These are phyloP conservation scores for Sphaerophoria rueppellii DNA, from an alignment of 2,888 invertebrate species.

Conservation along the genomic window DNA sequence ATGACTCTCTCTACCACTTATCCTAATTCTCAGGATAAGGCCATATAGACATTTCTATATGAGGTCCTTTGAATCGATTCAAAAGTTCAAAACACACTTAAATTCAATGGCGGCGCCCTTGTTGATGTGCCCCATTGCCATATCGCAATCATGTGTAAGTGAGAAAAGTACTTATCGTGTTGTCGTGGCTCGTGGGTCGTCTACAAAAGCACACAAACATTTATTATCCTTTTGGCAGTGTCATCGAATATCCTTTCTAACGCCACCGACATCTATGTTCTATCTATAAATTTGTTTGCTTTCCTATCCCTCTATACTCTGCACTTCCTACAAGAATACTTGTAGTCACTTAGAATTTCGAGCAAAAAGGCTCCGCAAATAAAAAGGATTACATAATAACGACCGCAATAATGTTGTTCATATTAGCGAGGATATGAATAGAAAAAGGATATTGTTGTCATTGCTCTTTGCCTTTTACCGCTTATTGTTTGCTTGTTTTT, in stretches of 20 bases:
- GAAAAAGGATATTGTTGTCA: conserved; percentile 44
- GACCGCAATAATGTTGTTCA: conserved; percentile 57
- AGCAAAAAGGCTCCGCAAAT: conserved; percentile 28
- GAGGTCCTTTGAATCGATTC: too few species aligned
- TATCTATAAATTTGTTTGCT: neutral
- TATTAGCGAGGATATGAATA: conserved; percentile 61
- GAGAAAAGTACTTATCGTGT: conserved; percentile 40
- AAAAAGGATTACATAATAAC: conserved; percentile 72
- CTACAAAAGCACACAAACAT: neutral
- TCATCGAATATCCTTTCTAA: conserved; percentile 14
- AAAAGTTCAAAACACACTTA: conserved; percentile 24
- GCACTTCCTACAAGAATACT: neutral
- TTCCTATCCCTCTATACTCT: neutral
- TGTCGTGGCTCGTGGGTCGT: too few species aligned
- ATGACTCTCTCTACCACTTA: neutral
- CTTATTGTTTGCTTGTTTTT: conserved; percentile 3
- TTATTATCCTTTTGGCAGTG: conserved; percentile 30
- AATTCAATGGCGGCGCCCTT: conserved; percentile 21
- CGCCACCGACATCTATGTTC: neutral
- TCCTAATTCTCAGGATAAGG: conserved; percentile 23
- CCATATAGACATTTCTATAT: neutral
- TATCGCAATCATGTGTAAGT: conserved; percentile 57
- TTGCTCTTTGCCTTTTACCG: conserved; percentile 36
- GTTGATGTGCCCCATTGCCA: conserved; percentile 41
- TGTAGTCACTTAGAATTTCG: neutral